Base-by-base conservation (phyloP, 2,888 invertebrate species). In the Philereme vetulata region DNA sequence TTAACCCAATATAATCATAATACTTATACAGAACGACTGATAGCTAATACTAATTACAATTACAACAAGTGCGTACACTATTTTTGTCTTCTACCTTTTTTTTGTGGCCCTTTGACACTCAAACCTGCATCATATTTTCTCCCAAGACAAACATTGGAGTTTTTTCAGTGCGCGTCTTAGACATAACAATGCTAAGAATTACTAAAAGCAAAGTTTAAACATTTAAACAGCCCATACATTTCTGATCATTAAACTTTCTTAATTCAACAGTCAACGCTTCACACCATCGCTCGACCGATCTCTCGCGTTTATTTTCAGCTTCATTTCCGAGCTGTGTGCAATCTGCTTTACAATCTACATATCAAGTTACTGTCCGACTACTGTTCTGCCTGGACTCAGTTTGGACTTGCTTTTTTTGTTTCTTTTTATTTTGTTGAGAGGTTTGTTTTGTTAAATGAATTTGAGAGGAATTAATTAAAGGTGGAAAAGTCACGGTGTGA, bases 281-380 rank as follows among this genome's bases (percentile, higher is more conserved):
- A 55, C 62, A 58, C 62, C 55, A 62, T 62, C 62, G 34, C 48
- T n/a, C 48, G 66, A 43, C 52, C 54, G 62, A 67, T 57, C 55
- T 52, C 55, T 11, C 34, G 52, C 58, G 53, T 50, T 65, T 65
- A 56, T 59, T 56, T 49, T 49, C 46, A 58, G 59, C 57, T 55
- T 36, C 51, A 62, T 55, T 55, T 58, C 53, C 64, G 42, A 60
- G 50, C 63, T 62, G 70, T 68, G 84, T 86, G 64, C 72, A 87
- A 82, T 86, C 87, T 73, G 69, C 80, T 59, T 71, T 77, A 79
- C 67, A 67, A 82, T 83, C 81, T 75, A 72, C 78, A 78, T 88
- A 87, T 90, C 88, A 73, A 76, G 86, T 89, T 88, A 72, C 88
- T 55, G 62, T 62, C 46, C 66, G 74, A 89, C 89, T 89, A 90